A percentile compares a stretch with the other conserved stretches of the same genome.
Conservation (phyloP, 1,140 invertebrate genomes). For the Drosophila ananassae region DNA sequence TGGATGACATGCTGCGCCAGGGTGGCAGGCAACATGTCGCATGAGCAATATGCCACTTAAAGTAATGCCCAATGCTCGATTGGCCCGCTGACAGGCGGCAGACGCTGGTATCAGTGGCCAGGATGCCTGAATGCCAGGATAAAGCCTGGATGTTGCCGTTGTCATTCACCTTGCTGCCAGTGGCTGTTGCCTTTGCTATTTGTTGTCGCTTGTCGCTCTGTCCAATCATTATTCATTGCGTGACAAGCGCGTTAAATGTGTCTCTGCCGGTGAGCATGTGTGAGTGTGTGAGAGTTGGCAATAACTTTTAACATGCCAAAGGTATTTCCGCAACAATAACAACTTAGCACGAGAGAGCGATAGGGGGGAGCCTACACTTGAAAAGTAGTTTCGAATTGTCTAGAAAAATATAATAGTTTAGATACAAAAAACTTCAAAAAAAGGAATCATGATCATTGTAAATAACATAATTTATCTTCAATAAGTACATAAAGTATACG, state of each 20-base stretch:
- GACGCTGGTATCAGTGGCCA: constrained; percentile 57
- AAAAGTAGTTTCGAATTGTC: constrained; percentile 23
- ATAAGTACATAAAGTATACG: background rate
- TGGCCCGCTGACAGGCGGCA: constrained; percentile 64
- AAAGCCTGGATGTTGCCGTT: constrained; percentile 10
- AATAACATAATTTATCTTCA: too few species aligned
- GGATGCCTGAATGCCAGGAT: constrained; percentile 2
- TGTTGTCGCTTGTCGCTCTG: constrained; percentile 43
- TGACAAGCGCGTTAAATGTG: constrained; percentile 79
- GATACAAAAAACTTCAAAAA: too few species aligned
- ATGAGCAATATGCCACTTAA: constrained; percentile 81
- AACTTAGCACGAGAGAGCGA: constrained; percentile 37
- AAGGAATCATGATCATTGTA: too few species aligned
- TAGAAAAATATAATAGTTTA: background rate
- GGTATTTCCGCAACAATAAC: constrained; percentile 65
- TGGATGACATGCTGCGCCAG: constrained; percentile 4
- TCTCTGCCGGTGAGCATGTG: constrained; percentile 26
- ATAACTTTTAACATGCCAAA: constrained; percentile 72
- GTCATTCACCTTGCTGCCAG: constrained; percentile 18
- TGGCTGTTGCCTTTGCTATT: constrained; percentile 32
- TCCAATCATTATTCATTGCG: constrained; percentile 82
- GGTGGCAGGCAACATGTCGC: constrained; percentile 58
- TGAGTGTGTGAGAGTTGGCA: constrained; percentile 49
- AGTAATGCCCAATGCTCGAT: constrained; percentile 68
- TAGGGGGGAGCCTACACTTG: constrained; percentile 27